A percentile compares a stretch with the other conserved stretches of the same genome.
Conservation (phyloP, 2,888 invertebrate species). For the Heteromurus nitidus region DNA sequence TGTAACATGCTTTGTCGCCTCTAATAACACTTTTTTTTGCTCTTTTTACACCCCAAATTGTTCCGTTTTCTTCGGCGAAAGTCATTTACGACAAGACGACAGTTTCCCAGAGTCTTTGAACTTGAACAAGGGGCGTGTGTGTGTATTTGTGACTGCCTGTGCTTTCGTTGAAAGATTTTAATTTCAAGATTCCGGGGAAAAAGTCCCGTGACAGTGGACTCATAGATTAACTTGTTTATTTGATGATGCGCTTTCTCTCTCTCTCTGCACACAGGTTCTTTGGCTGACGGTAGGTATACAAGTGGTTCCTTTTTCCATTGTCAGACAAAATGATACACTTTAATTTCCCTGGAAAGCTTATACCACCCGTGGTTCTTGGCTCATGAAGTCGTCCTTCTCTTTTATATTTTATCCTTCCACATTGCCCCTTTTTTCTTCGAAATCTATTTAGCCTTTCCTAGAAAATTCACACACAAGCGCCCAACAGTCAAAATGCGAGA, state of each 20-base stretch:
- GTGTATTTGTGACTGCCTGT: too few species aligned
- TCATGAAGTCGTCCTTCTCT: not conserved
- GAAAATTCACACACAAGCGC: not conserved
- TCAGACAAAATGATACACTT: conserved; percentile 18
- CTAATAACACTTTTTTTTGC: too few species aligned
- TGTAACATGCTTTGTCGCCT: too few species aligned
- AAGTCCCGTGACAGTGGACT: too few species aligned
- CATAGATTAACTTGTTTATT: conserved; percentile 14
- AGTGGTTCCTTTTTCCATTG: not conserved
- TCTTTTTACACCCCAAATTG: too few species aligned
- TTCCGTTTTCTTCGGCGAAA: too few species aligned
- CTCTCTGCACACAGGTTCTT: not conserved
- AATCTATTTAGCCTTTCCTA: not conserved
- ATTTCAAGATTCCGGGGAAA: not conserved
- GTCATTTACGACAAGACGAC: too few species aligned
- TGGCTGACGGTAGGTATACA: not conserved
- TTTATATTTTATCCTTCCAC: not conserved
- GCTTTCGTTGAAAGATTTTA: too few species aligned
- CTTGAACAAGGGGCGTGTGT: too few species aligned
- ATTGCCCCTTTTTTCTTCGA: not conserved
- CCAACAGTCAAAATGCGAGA: conserved; percentile 18
- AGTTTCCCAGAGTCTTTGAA: too few species aligned
- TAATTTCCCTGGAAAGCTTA: conserved; percentile 48
- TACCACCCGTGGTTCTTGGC: conserved; percentile 1
- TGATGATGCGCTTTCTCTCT: not conserved